These are phyloP conservation scores for Paramuricea clavata DNA, from an alignment of 92 coral and sea anemone species.

Conservation along the genomic window DNA sequence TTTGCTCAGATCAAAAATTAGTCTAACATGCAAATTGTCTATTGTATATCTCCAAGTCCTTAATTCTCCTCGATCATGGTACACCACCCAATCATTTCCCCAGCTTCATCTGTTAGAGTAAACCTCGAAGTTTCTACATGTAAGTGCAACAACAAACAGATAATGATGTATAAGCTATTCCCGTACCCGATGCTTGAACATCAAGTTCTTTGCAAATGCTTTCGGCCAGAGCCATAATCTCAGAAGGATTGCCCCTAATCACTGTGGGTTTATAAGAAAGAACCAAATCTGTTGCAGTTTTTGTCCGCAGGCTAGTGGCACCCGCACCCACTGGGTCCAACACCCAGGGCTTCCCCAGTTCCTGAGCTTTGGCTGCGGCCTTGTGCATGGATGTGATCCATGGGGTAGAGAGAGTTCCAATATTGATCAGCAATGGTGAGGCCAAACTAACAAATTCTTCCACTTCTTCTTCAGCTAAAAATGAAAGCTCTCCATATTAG, in stretches of 20 bases:
- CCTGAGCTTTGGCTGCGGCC: slow-evolving; percentile 63
- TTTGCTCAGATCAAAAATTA: too few species aligned
- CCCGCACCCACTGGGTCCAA: slow-evolving; percentile 67
- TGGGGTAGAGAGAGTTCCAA: slow-evolving; percentile 62
- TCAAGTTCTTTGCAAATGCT: slow-evolving; percentile 40
- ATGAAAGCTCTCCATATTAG: not conserved
- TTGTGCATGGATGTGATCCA: slow-evolving; percentile 69
- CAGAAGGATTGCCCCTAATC: slow-evolving; percentile 67
- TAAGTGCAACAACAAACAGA: too few species aligned
- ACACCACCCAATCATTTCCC: too few species aligned
- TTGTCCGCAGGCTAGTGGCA: slow-evolving; percentile 60
- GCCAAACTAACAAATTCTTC: slow-evolving; percentile 61
- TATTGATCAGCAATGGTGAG: slow-evolving; percentile 61
- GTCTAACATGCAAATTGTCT: too few species aligned
- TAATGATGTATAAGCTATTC: not conserved
- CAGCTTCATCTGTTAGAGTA: too few species aligned
- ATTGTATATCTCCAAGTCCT: too few species aligned
- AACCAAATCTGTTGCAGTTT: slow-evolving; percentile 52
- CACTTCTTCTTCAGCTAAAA: slow-evolving; percentile 65
- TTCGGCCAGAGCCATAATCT: slow-evolving; percentile 60
- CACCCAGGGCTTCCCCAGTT: slow-evolving; percentile 61
- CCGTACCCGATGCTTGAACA: slow-evolving; percentile 40
- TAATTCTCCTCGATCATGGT: too few species aligned
- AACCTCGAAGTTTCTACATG: too few species aligned
- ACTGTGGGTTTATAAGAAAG: slow-evolving; percentile 62